Conservation (phyloP, 2,797 vertebrate genomes). For the Sparus aurata region DNA sequence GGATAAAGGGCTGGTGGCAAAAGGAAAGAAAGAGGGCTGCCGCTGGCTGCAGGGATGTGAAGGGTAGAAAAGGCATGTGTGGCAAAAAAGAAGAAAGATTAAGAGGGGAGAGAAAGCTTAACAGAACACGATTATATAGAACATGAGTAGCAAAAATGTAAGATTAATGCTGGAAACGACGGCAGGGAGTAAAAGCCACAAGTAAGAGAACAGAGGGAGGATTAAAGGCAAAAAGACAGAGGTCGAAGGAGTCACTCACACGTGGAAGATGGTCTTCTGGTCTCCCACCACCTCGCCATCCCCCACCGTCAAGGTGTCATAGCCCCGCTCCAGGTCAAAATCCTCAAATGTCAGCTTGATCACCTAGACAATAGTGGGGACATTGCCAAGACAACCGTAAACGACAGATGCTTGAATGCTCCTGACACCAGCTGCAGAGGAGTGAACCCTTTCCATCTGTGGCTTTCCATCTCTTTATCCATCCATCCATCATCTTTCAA, state of each 20-base stretch:
- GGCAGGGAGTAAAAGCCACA: slow-evolving; percentile 25
- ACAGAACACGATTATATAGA: slow-evolving; percentile 47
- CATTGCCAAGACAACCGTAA: slow-evolving; percentile 49
- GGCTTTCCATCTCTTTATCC: slow-evolving; percentile 30
- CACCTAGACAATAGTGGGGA: slow-evolving; percentile 86
- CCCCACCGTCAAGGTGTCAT: slow-evolving; percentile 96
- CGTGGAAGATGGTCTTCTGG: slow-evolving; percentile 97
- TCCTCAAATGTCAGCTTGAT: slow-evolving; percentile 99
- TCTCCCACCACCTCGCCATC: slow-evolving; percentile 95
- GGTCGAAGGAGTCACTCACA: slow-evolving; percentile 89
- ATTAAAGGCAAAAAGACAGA: slow-evolving; percentile 41
- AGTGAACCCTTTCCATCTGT: slow-evolving; percentile 63
- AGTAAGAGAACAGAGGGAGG: slow-evolving; percentile 50
- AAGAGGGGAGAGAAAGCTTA: slow-evolving; percentile 39
- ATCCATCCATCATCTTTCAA: slow-evolving; percentile 43
- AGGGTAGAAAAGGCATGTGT: slow-evolving; percentile 23
- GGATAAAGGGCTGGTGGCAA: slow-evolving; percentile 41
- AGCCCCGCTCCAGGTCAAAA: slow-evolving; percentile 97
- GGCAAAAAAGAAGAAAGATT: slow-evolving; percentile 36
- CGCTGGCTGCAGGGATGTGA: slow-evolving; percentile 29
- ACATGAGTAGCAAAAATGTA: slow-evolving; percentile 42
- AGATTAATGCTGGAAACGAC: slow-evolving; percentile 29
- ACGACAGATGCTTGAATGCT: slow-evolving; percentile 53
- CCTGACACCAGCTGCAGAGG: slow-evolving; percentile 47
- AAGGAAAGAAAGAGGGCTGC: slow-evolving; percentile 41